These are phyloP conservation scores for Caenorhabditis zanzibari DNA, from an alignment of 2,888 invertebrate genomes.

Conservation along the genomic window DNA sequence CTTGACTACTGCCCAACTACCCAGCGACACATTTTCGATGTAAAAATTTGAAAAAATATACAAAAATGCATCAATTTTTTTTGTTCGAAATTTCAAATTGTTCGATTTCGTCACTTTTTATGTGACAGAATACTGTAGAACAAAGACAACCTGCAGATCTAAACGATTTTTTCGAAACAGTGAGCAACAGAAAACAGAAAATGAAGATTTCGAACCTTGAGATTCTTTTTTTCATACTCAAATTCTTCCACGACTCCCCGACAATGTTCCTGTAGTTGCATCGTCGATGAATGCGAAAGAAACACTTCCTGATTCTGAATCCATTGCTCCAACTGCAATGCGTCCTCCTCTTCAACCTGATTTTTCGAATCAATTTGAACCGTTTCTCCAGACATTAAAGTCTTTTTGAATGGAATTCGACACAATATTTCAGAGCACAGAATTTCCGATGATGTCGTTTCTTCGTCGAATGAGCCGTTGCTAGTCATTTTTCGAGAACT, in stretches of 20 bases:
- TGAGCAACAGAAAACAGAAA: too few relatives aligned
- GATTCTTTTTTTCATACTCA: conserved; percentile 5
- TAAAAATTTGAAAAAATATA: too few relatives aligned
- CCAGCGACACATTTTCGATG: too few relatives aligned
- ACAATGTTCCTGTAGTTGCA: conserved; percentile 13
- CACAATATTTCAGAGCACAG: not conserved
- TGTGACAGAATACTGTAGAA: too few relatives aligned
- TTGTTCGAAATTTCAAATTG: too few relatives aligned
- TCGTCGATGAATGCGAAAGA: conserved; percentile 18
- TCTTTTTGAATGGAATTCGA: conserved; percentile 30
- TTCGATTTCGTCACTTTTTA: too few relatives aligned
- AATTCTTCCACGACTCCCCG: conserved; percentile 16
- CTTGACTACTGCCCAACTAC: too few relatives aligned
- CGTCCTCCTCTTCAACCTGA: conserved; percentile 14
- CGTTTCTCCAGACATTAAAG: not conserved
- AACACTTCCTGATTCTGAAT: conserved; percentile 33
- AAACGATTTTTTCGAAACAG: too few relatives aligned
- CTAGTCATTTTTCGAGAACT: not conserved
- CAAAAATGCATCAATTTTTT: too few relatives aligned
- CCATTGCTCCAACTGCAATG: not conserved
- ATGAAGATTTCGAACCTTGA: conserved; percentile 22
- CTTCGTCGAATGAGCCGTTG: not conserved
- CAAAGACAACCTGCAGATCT: too few relatives aligned
- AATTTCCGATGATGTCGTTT: not conserved
- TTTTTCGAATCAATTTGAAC: conserved; percentile 38